phyloP scores from a whole-genome alignment of 2,113 vertebrate genomes.

The Syngnathus floridae region DNA sequence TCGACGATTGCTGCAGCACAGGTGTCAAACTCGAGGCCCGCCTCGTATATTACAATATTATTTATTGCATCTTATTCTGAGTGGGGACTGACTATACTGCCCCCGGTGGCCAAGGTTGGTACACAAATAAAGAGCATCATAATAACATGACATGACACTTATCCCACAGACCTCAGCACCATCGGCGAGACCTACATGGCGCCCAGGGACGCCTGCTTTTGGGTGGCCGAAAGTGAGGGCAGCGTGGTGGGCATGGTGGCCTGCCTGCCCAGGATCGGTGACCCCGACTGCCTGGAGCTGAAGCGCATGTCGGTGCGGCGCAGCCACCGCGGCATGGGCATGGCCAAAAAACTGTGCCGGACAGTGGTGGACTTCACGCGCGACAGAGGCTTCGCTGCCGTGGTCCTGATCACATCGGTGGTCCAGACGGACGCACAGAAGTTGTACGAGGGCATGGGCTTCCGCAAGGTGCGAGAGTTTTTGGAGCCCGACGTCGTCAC shows the following conservation, averaged over 20 bases:
- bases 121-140: too few species aligned
- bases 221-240: conserved; percentile 70
- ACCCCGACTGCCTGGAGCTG: conserved; percentile 53
- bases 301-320: conserved; percentile 66
- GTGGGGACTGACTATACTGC: too few species aligned
- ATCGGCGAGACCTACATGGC: conserved; percentile 56
- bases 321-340: conserved; percentile 63
- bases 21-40: background rate
- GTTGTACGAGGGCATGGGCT: conserved; percentile 70
- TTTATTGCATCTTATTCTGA: too few species aligned
- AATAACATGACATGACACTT: too few species aligned
- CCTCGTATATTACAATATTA: too few species aligned
- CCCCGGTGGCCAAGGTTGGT: too few species aligned
- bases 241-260: conserved; percentile 64
- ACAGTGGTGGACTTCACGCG: conserved; percentile 61
- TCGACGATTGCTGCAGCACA: conserved; percentile 41
- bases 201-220: conserved; percentile 64
- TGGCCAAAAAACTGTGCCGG: conserved; percentile 67
- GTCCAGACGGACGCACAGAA: conserved; percentile 72
- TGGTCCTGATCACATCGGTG: conserved; percentile 65
- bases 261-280: conserved; percentile 39
- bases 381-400: conserved; percentile 50
- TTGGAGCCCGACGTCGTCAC: conserved; percentile 21
- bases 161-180: conserved; percentile 47
- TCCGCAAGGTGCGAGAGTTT: conserved; percentile 50